phyloP scores from a whole-genome alignment of 2,797 vertebrate species.

The Notamacropus eugenii region DNA sequence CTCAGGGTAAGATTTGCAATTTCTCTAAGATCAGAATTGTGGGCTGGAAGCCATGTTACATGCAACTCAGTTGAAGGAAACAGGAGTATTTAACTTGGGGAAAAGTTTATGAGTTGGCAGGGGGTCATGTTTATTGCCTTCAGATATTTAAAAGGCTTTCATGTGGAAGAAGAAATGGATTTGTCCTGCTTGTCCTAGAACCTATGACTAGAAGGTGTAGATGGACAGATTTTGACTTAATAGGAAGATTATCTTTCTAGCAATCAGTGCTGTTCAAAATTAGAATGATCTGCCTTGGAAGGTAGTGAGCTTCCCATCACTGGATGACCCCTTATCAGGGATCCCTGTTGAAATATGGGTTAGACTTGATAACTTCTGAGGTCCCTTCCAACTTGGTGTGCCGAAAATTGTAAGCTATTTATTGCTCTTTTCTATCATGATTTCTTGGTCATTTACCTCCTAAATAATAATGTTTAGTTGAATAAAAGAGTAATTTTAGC shows the following conservation, averaged over 20 bases:
- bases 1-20: background rate
- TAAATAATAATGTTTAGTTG: slow-evolving; percentile 75
- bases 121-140: background rate
- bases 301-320: background rate
- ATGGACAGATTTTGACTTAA: background rate
- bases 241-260: background rate
- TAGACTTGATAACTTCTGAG: background rate
- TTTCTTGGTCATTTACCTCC: slow-evolving; percentile 70
- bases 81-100: background rate
- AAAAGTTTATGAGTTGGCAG: background rate
- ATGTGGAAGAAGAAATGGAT: background rate
- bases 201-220: background rate
- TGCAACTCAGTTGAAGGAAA: background rate
- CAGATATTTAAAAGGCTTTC: background rate
- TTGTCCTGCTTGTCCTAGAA: background rate
- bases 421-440: background rate
- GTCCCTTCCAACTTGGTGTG: background rate
- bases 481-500: slow-evolving; percentile 79
- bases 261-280: background rate
- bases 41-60: background rate
- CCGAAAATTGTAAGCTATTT: background rate
- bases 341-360: background rate
- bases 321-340: background rate
- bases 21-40: background rate
- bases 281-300: background rate